These are phyloP conservation scores for Dromaius novaehollandiae DNA, from an alignment of 2,113 vertebrate genomes.

Conservation along the genomic window DNA sequence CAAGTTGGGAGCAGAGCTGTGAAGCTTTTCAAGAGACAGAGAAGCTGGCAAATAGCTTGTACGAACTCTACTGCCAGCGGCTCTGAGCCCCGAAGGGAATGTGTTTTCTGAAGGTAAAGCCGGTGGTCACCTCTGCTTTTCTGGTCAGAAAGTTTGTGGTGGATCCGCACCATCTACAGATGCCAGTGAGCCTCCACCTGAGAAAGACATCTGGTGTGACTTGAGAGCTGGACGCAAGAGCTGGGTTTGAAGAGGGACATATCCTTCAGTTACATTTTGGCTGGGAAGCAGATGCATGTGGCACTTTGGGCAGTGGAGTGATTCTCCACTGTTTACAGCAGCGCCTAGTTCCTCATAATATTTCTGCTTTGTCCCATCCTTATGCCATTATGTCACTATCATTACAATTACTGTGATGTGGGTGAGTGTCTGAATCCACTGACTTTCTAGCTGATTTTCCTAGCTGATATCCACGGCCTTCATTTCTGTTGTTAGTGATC, in stretches of 20 bases:
- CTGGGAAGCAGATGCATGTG: background rate
- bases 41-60: constrained; percentile 81
- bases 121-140: background rate
- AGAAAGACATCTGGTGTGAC: background rate
- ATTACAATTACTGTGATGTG: background rate
- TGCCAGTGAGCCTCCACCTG: accelerated
- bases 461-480: background rate
- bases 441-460: background rate
- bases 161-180: accelerated
- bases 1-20: constrained; percentile 89
- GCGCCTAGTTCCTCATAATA: background rate
- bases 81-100: background rate
- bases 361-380: background rate
- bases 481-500: background rate
- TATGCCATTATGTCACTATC: background rate
- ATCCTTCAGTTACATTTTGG: background rate
- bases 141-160: background rate
- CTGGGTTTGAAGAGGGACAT: background rate
- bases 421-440: background rate
- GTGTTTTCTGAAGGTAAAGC: background rate
- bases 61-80: constrained; percentile 81
- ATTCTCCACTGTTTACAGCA: background rate
- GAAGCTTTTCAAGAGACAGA: constrained; percentile 90
- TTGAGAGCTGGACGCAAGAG: background rate
- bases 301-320: background rate